Base-by-base conservation (phyloP, 2,113 vertebrate species). In the Dolichallabes microphthalmus region DNA sequence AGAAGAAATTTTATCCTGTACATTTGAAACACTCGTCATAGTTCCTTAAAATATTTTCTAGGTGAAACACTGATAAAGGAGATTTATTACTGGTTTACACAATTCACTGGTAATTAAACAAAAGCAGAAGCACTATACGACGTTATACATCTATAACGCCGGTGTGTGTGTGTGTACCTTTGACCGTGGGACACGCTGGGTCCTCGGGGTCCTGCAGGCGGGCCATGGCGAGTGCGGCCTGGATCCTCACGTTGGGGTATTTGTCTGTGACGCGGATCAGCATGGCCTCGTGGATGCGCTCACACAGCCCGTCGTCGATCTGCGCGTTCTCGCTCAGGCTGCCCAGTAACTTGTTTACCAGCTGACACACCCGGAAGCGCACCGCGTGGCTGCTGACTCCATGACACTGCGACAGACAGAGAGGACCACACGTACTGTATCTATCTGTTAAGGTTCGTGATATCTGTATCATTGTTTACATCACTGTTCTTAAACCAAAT, bases 271-370 rank as follows among this genome's bases (percentile, higher is more conserved):
- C 90, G 71, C 98, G 95, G 71, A 96, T 88, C 86, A 98, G 91
- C 98, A 99, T 99, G 80, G 96, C 95, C 90, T 95, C 94, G 73
- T 98, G 97, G 89, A 99, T 98, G 86, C 91, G 92, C 89, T 98
- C 97, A 90, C 97, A 99, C 71, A 99, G 93, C 74, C 96, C 96
- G 68, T 97, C 97, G 20, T 98, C 97, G 66, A 99, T 98, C 92
- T 97, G 96, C 25, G 97, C 97, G 80, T 98, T 96, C 92, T 99
- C 98, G 30, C 97, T 96, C 95, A 99, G 95, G 80, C 91, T 96
- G 85, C 96, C 96, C 91, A 99, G 94, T 89, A 99, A 90, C 89
- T 97, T 98, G 91, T 97, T 99, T 91, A 98, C 93, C 80, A 99
- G 95, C 87, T 98, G 98, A 89, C 98, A 99, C 0, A 90, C 95